These are phyloP conservation scores for Pseudoatta argentina DNA, from an alignment of 1,140 invertebrate species.

Conservation along the genomic window DNA sequence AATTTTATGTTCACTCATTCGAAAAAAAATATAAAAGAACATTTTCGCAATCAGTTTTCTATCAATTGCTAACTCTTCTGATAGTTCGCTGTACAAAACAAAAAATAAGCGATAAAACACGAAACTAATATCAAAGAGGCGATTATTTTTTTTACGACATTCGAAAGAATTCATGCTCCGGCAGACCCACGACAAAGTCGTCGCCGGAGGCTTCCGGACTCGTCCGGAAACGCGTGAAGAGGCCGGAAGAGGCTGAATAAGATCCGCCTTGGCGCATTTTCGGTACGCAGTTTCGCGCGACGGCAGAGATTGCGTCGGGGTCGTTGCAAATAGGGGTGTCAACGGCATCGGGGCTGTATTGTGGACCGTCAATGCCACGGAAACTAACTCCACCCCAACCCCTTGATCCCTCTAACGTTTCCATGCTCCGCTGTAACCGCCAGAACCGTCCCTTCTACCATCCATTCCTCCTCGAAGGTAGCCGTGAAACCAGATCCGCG, in stretches of 20 bases:
- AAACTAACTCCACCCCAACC: conserved; percentile 80
- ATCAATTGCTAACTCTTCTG: background rate
- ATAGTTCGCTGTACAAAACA: background rate
- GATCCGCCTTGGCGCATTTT: conserved; percentile 77
- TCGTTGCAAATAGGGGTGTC: conserved; percentile 81
- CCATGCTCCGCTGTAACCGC: conserved; percentile 63
- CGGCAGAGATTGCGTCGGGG: conserved; percentile 74
- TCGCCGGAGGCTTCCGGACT: conserved; percentile 17
- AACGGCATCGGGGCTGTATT: conserved; percentile 83
- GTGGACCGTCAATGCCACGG: conserved; percentile 81
- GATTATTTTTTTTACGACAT: background rate
- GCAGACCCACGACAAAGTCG: background rate
- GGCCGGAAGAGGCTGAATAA: conserved; percentile 79
- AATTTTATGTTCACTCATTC: background rate
- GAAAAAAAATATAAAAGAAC: background rate
- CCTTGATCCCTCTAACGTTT: conserved; percentile 58
- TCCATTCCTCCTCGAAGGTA: conserved; percentile 26
- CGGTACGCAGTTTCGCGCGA: conserved; percentile 68
- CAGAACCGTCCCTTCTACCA: conserved; percentile 57
- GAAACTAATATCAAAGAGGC: background rate
- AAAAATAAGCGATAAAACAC: background rate
- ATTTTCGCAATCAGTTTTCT: background rate
- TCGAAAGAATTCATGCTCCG: conserved; percentile 3
- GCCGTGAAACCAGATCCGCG: conserved; percentile 72
- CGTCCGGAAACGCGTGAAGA: conserved; percentile 66